Base-by-base conservation (phyloP, 2,888 invertebrate species). In the Colostygia pectinataria region DNA sequence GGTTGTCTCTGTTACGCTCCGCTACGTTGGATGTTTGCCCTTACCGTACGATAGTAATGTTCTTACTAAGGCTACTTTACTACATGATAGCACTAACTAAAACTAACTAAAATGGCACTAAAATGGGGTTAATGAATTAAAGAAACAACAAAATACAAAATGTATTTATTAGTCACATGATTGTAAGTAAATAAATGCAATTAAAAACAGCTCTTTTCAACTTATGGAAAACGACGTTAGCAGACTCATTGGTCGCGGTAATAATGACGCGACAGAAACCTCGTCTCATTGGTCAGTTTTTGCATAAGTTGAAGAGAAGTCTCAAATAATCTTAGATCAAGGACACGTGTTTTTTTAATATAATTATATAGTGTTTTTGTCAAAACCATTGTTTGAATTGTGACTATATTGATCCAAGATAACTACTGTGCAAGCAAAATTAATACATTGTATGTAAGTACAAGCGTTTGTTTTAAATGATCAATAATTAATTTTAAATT, bases 41-140 rank as follows among this genome's bases (percentile, higher is more conserved):
- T n/a, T n/a, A n/a, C n/a, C n/a, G n/a, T n/a, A n/a, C n/a, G n/a
- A n/a, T n/a, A n/a, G n/a, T n/a, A n/a, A n/a, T n/a, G n/a, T n/a
- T n/a, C n/a, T n/a, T n/a, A n/a, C n/a, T n/a, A n/a, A n/a, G n/a
- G n/a, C n/a, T n/a, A n/a, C n/a, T n/a, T n/a, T n/a, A n/a, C n/a
- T n/a, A n/a, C n/a, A n/a, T n/a, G n/a, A n/a, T n/a, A n/a, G n/a
- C 15, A 15, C 10, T 41, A 34, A 14, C 25, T 44, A 55, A 15
- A 34, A 34, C 37, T 8, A 15, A 6, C n/a, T n/a, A 40, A 29
- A 15, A 10, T 7, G 7, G 12, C 18, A 33, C 15, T 48, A 42
- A 40, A 53, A 37, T 38, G 45, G 36, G 29, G 24, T 33, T 43
- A 56, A 59, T 57, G 25, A 61, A 60, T 56, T 37, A 53, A 54